Conservation (phyloP, 1,140 invertebrate species). For the Heliothis virescens region DNA sequence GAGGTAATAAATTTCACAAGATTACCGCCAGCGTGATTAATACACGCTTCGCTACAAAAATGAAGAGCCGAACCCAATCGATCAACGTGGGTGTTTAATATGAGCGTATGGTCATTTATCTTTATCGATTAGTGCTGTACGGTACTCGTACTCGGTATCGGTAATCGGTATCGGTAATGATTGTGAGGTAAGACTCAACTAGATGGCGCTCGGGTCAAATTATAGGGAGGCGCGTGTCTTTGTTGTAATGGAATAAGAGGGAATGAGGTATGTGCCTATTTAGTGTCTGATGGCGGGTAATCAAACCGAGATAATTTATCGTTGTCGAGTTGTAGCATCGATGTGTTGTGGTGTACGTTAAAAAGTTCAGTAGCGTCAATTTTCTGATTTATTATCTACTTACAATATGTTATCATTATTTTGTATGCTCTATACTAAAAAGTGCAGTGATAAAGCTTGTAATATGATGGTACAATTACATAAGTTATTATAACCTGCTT, state of each 20-base stretch:
- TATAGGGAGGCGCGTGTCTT: constrained; percentile 32
- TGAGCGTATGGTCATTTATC: constrained; percentile 76
- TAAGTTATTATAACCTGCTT: too few relatives aligned
- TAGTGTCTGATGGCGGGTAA: not conserved
- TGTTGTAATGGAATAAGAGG: constrained; percentile 15
- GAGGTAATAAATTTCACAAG: constrained; percentile 84
- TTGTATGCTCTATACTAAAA: too few relatives aligned
- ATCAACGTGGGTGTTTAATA: constrained; percentile 84
- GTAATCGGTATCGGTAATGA: constrained; percentile 61
- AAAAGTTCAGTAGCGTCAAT: too few relatives aligned
- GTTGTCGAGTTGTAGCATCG: not conserved
- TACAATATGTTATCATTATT: too few relatives aligned
- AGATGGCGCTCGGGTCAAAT: constrained; percentile 13
- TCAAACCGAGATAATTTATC: not conserved
- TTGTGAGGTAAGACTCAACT: constrained; percentile 60
- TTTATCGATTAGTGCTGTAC: constrained; percentile 69
- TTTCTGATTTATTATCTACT: too few relatives aligned
- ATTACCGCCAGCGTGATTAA: constrained; percentile 81
- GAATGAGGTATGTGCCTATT: constrained; percentile 9
- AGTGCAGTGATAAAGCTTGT: too few relatives aligned
- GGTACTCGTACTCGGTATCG: constrained; percentile 45
- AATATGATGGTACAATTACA: too few relatives aligned
- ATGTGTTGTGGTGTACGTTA: too few relatives aligned
- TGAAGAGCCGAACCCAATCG: constrained; percentile 76
- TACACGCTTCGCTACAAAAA: constrained; percentile 79